A percentile compares a stretch with the other conserved stretches of the same genome.
phyloP scores from a whole-genome alignment of 2,113 vertebrate species.

The Sula dactylatra region DNA sequence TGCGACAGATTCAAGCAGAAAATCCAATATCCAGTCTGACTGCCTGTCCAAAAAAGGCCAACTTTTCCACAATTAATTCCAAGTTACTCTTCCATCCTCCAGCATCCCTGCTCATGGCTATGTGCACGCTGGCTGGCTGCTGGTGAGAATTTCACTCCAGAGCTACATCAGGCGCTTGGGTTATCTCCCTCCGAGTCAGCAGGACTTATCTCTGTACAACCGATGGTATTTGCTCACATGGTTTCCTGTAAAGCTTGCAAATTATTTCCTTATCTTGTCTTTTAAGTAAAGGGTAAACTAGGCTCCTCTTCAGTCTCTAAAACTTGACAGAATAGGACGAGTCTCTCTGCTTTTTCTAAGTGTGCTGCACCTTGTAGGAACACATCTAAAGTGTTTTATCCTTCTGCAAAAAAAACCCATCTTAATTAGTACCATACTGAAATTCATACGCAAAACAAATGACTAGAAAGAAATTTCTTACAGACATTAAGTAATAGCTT shows the following conservation, averaged over 20 bases:
- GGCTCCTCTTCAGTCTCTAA: neutral
- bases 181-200: accelerated
- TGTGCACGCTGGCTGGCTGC: neutral
- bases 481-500: neutral
- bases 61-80: constrained; percentile 34
- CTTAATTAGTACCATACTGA: neutral
- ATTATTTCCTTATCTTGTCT: neutral
- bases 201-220: neutral
- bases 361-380: neutral
- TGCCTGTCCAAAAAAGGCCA: neutral
- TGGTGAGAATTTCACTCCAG: neutral
- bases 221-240: accelerated
- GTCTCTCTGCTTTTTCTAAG: neutral
- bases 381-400: neutral
- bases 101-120: neutral
- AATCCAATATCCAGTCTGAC: neutral
- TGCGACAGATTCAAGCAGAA: neutral
- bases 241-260: neutral
- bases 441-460: neutral
- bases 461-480: neutral
- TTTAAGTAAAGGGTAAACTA: neutral
- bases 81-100: neutral
- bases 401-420: accelerated
- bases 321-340: neutral
- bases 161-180: neutral